Evolutionary conservation across 2,113 vertebrate species (phyloP).

Genomic region (Sphyrna mokarran): DNA sequence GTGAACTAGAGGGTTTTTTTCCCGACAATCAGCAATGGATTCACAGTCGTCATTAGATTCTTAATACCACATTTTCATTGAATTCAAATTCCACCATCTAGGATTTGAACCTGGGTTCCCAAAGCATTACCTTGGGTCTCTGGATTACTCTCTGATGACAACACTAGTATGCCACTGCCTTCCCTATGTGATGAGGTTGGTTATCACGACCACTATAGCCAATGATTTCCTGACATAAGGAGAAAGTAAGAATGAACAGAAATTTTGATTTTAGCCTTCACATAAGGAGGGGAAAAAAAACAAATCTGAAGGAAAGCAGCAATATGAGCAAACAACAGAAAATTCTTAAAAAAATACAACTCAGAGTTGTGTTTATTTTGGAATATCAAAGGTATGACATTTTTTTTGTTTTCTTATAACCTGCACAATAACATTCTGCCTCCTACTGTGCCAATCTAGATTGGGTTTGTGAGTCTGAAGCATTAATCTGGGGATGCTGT

Average conservation of each 20-base stretch:
- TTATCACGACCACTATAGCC: not conserved
- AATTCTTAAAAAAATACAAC: not conserved
- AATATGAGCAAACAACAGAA: not conserved
- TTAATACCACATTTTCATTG: no score
- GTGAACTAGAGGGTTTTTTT: no score
- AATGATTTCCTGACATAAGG: not conserved
- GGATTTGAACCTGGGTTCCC: no score
- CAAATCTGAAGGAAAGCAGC: not conserved
- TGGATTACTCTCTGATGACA: no score
- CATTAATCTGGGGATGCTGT: not conserved
- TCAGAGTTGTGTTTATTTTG: conserved; percentile 1
- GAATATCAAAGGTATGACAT: conserved; percentile 1
- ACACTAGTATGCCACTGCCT: no score
- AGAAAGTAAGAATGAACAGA: not conserved
- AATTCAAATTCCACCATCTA: no score
- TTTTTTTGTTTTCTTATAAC: not conserved
- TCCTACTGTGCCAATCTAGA: not conserved
- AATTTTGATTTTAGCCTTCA: not conserved
- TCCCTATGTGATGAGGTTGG: not conserved
- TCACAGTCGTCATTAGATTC: no score
- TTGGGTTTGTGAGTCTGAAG: not conserved
- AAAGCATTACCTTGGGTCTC: no score
- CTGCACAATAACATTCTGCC: not conserved
- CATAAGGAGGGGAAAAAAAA: not conserved
- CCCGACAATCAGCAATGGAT: no score